phyloP scores from a whole-genome alignment of 2,888 invertebrate genomes.

The Athetis lepigone region DNA sequence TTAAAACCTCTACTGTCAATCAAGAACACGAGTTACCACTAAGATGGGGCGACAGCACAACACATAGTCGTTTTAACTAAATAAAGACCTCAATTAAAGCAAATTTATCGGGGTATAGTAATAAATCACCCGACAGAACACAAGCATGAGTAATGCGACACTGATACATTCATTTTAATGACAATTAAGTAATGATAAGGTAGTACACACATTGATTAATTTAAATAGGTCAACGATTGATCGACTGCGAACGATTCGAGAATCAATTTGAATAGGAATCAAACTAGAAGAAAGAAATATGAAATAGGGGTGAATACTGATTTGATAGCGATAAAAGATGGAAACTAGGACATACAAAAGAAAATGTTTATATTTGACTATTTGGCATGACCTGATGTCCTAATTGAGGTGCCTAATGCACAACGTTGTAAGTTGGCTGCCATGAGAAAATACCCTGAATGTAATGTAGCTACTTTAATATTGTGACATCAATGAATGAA shows the following conservation, averaged over 20 bases:
- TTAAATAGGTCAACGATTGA: slow-evolving; percentile 33
- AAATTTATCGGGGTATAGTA: slow-evolving; percentile 33
- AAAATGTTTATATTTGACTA: neutral
- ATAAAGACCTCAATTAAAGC: slow-evolving; percentile 51
- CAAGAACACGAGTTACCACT: slow-evolving; percentile 47
- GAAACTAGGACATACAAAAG: neutral
- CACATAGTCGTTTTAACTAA: slow-evolving; percentile 46
- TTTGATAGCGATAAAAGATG: neutral
- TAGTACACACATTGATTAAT: slow-evolving; percentile 26
- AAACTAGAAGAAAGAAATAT: neutral
- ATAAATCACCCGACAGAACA: slow-evolving; percentile 49
- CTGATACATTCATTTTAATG: slow-evolving; percentile 50
- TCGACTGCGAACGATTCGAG: neutral
- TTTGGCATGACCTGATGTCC: too few relatives aligned
- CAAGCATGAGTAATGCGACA: slow-evolving; percentile 46
- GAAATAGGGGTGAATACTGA: neutral
- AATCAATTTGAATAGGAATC: neutral
- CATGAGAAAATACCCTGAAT: too few relatives aligned
- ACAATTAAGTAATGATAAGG: slow-evolving; percentile 50
- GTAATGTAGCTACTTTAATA: too few relatives aligned
- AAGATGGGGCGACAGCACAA: slow-evolving; percentile 49
- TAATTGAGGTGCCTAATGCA: too few relatives aligned
- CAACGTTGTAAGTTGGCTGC: too few relatives aligned
- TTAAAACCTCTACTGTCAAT: slow-evolving; percentile 50
- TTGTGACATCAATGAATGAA: too few relatives aligned